Evolutionary conservation across 2,113 vertebrate genomes (phyloP), one percentile per base, ranked within the genome.

Genomic region (Genyomyrus donnyi): DNA sequence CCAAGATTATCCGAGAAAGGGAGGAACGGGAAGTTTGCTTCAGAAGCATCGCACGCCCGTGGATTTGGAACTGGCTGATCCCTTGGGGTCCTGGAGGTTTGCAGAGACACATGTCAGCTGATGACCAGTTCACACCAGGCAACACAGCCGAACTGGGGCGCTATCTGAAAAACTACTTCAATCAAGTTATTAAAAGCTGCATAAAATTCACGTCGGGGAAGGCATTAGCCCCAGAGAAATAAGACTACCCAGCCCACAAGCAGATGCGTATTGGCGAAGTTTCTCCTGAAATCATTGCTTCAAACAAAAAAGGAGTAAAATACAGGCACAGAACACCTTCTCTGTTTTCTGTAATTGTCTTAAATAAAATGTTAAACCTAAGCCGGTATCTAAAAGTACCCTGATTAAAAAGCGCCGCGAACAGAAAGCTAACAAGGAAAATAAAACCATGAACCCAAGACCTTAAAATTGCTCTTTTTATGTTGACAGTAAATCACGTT

Each of bases 401-500:
- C 48, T 89, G 48, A 77, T 74, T n/a, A 89, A 74, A 80, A 89
- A 80, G 11, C 50, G 27, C n/a, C 5, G 50, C n/a, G 17, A 56
- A 87, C 31, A n/a, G 50, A 53, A 80, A 39, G 48, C 39, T 45
- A 88, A 88, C 24, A 88, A 74, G 46, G 42, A 46, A 66, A 74
- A 88, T 70, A 49, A 31, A 21, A n/a, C 15, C 21, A 88, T 74
- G 48, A 74, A 48, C 17, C 45, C 39, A 52, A 48, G 27, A 80
- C 62, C 66, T 89, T 35, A 31, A 83, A 88, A 77, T 90, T 91
- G 90, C 83, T 80, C 66, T 49, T 58, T 89, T 91, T 91, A 91
- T 87, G 84, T 89, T 90, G 91, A 91, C 93, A 91, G 48, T 83
- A 88, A 8, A 15, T 92, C 87, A 88, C 13, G 85, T 27, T 83